These are phyloP conservation scores for Siniperca scherzeri DNA, from an alignment of 2,797 vertebrate species.

Conservation along the genomic window DNA sequence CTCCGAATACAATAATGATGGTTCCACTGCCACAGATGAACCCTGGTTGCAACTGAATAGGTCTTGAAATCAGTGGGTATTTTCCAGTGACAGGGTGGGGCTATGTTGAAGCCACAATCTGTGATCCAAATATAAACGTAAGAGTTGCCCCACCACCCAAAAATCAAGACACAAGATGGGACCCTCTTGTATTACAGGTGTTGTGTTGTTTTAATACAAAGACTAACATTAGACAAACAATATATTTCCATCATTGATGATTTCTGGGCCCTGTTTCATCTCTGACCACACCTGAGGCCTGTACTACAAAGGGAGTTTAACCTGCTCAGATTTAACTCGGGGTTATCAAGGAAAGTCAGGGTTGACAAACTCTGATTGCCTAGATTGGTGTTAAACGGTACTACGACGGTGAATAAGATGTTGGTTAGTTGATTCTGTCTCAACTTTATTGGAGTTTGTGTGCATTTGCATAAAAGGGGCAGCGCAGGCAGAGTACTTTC, in stretches of 20 bases:
- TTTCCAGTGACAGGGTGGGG: background rate
- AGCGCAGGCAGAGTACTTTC: no score
- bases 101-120: background rate
- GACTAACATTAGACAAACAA: background rate
- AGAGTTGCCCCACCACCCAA: background rate
- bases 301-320: no score
- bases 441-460: no score
- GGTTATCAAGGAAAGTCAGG: no score
- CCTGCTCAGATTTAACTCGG: no score
- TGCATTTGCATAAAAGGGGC: no score
- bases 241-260: background rate
- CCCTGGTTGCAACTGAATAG: background rate
- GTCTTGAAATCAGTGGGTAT: background rate
- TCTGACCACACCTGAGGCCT: background rate
- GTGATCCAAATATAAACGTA: background rate
- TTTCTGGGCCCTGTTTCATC: background rate
- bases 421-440: no score
- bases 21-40: background rate
- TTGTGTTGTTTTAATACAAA: background rate
- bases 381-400: no score
- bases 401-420: no score
- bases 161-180: background rate
- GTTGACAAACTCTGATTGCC: no score
- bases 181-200: background rate
- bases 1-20: slow-evolving; percentile 7